phyloP scores from a whole-genome alignment of 2,888 invertebrate species.

The Acrobeloides nanus region DNA sequence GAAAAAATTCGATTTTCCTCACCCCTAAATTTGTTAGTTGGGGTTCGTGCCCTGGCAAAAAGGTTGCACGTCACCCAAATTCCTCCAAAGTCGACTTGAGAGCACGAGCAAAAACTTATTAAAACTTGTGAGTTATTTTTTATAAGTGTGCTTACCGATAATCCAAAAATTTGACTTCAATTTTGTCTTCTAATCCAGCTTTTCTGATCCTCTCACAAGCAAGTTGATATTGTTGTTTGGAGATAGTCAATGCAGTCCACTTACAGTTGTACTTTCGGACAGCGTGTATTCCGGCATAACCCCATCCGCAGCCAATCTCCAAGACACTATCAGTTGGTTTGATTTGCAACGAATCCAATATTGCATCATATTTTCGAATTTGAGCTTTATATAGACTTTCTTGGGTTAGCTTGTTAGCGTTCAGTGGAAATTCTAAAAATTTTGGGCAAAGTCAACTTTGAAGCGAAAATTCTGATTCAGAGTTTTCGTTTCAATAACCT shows the following conservation, averaged over 20 bases:
- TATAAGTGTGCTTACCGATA: conserved; percentile 31
- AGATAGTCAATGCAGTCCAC: conserved; percentile 47
- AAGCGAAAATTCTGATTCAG: no score
- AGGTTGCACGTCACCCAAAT: no score
- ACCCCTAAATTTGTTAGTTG: no score
- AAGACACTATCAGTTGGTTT: conserved; percentile 32
- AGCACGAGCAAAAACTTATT: neutral
- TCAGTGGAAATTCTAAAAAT: neutral
- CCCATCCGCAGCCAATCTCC: conserved; percentile 49
- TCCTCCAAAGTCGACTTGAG: no score
- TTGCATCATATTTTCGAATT: conserved; percentile 24
- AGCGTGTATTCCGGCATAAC: conserved; percentile 35
- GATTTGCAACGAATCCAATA: conserved; percentile 24
- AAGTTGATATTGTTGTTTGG: conserved; percentile 37
- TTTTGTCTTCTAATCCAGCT: conserved; percentile 29
- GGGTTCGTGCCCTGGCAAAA: no score
- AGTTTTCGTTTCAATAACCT: no score
- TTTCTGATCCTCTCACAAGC: conserved; percentile 29
- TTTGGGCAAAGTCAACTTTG: neutral
- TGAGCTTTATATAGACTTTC: conserved; percentile 36
- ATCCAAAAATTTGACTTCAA: conserved; percentile 38
- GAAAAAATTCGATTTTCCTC: no score
- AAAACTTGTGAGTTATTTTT: neutral
- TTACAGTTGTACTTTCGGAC: conserved; percentile 33
- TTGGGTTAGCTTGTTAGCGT: neutral